Conservation (phyloP, 2,113 vertebrate genomes). For the Chiloscyllium plagiosum region DNA sequence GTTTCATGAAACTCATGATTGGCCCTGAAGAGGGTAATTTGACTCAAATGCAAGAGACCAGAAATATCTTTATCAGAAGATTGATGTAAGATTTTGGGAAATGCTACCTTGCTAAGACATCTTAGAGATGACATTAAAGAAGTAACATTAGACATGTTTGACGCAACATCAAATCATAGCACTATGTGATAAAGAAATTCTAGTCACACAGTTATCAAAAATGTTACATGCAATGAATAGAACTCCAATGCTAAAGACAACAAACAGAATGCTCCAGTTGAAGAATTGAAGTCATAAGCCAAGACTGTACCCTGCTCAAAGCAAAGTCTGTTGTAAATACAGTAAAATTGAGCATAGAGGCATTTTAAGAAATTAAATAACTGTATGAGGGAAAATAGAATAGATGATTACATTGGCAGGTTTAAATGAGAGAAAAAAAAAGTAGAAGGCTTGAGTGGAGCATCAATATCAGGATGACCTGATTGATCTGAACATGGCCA, state of each 20-base stretch:
- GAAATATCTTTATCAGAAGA: not conserved
- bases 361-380: not conserved
- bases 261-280: not conserved
- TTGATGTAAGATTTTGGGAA: not conserved
- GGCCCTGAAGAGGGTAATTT: not conserved
- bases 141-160: not conserved
- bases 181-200: not conserved
- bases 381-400: too few species aligned
- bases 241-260: not conserved
- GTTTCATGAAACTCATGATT: not conserved
- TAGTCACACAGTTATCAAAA: not conserved
- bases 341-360: not conserved
- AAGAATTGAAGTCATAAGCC: not conserved
- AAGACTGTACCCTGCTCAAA: not conserved
- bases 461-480: not conserved
- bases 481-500: not conserved
- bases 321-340: not conserved
- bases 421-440: too few species aligned
- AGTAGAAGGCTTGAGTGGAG: too few species aligned
- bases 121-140: not conserved
- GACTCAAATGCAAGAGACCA: not conserved
- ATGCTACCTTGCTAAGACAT: not conserved
- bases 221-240: not conserved
- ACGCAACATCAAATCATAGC: not conserved
- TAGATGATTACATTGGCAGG: too few species aligned